Base-by-base conservation (phyloP, 2,113 vertebrate genomes). In the Gallinago media region DNA sequence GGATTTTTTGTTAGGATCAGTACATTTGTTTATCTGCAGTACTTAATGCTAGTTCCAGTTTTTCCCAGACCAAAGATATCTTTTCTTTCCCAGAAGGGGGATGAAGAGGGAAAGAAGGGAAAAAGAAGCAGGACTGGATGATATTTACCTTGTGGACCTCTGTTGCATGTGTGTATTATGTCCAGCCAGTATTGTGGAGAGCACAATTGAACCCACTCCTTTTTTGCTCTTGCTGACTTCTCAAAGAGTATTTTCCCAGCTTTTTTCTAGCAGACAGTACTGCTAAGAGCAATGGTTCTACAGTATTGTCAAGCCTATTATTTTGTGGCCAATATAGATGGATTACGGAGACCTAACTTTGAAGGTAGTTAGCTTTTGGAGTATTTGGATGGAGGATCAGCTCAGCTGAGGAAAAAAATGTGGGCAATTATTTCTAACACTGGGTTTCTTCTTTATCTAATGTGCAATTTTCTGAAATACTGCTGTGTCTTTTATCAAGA, bases 391-490 rank as follows among this genome's bases (percentile, higher is more conserved):
- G 73, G 88, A 93, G 67, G 38, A 91, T 85, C 94, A 76, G 63
- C 79, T 93, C 63, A 72, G 83, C 46, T 62, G 56, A 65, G 42
- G 71, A n/a, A 85, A 86, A 89, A 93, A 95, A 79, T 34, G 32
- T 29, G 49, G 79, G 76, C 89, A 91, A 93, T 96, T 96, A 92
- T 85, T 96, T 97, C 66, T 89, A 93, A 91, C 75, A 54, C 36
- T 76, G 27, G 49, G 34, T 93, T 93, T 93, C 74, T 91, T 89
- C 83, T 94, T 94, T 93, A 91, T 96, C 91, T 97, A 97, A 95
- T 95, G 87, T 86, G 26, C 59, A 96, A 87, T 96, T 96, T 95
- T 96, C 82, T 96, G 85, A 96, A 96, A 96, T 95, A 78, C 61
- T 93, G 55, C 47, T 75, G 52, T 93, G 85, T 87, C 73, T 94